A percentile compares a stretch with the other conserved stretches of the same genome.
Evolutionary conservation across 2,888 invertebrate species (phyloP).

Genomic region (Xylota sylvarum): DNA sequence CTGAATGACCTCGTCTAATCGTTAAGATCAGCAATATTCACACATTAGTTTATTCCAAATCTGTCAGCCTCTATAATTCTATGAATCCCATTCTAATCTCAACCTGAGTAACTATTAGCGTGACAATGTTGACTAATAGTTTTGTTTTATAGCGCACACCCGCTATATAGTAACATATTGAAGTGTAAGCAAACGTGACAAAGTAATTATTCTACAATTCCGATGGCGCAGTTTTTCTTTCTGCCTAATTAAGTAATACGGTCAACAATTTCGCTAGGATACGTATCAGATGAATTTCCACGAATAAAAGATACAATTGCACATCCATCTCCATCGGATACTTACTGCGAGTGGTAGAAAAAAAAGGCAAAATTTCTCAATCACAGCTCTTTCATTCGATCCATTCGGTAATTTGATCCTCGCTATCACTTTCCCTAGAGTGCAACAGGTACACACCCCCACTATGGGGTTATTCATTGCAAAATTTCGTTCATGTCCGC

Average conservation of each 20-base stretch:
- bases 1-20: background rate
- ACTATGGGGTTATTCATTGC: conserved; percentile 14
- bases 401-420: conserved; percentile 27
- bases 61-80: background rate
- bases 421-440: conserved; percentile 30
- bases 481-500: conserved; percentile 33
- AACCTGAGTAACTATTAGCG: background rate
- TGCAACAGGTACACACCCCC: background rate
- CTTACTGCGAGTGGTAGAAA: too few relatives aligned
- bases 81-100: background rate
- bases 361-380: conserved; percentile 8
- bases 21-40: background rate
- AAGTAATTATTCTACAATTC: conserved; percentile 12
- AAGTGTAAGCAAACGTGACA: conserved; percentile 4
- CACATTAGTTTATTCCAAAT: background rate
- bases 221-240: conserved; percentile 12
- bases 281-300: conserved; percentile 1
- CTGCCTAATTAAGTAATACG: conserved; percentile 34
- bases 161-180: too few relatives aligned
- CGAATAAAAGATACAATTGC: conserved; percentile 20
- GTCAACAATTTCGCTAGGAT: conserved; percentile 23
- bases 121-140: background rate
- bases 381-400: conserved; percentile 6
- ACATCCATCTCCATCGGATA: conserved; percentile 1
- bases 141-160: background rate